phyloP scores from a whole-genome alignment of 1,140 invertebrate species.

The Chrysomallon squamiferum region DNA sequence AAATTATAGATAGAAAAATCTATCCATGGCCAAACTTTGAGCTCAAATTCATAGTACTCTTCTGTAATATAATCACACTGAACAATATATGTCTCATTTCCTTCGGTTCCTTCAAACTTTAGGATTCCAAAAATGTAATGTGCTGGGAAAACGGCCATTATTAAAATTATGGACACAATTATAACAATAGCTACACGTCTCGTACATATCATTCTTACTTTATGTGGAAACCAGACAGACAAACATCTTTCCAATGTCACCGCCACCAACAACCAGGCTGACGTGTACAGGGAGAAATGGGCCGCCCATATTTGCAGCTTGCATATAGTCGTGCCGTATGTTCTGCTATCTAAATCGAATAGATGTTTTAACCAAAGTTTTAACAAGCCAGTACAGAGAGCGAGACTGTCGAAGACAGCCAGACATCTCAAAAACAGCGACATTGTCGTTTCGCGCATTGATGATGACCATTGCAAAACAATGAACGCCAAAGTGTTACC shows the following conservation, averaged over 20 bases:
- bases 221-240: conserved; percentile 34
- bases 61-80: too few relatives aligned
- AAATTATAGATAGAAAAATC: too few relatives aligned
- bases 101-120: too few relatives aligned
- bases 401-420: conserved; percentile 28
- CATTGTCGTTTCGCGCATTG: conserved; percentile 12
- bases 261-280: conserved; percentile 35
- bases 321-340: conserved; percentile 17
- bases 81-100: too few relatives aligned
- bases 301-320: conserved; percentile 28
- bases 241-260: conserved; percentile 40
- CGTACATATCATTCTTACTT: conserved; percentile 17
- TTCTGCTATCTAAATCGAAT: conserved; percentile 27
- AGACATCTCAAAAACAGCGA: conserved; percentile 24
- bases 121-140: too few relatives aligned
- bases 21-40: too few relatives aligned
- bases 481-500: conserved; percentile 23
- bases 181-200: neutral
- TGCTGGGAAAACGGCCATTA: too few relatives aligned
- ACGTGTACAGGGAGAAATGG: conserved; percentile 23
- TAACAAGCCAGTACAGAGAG: conserved; percentile 34
- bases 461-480: conserved; percentile 4
- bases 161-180: too few relatives aligned
- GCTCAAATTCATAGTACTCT: too few relatives aligned
- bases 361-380: conserved; percentile 28